These are phyloP conservation scores for Spilarctia lutea DNA, from an alignment of 2,888 invertebrate species.

Conservation along the genomic window DNA sequence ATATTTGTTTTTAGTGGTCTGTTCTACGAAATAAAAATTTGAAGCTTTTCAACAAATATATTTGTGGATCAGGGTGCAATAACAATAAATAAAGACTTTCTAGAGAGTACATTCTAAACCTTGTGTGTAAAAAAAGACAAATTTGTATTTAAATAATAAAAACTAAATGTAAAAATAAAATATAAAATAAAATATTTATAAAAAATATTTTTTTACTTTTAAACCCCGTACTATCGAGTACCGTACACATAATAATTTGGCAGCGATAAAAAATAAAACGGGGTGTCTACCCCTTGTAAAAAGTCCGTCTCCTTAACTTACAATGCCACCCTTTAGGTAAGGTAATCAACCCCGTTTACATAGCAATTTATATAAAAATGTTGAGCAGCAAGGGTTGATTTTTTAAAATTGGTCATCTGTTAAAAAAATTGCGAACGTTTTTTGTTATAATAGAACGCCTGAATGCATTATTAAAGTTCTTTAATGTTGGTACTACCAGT, in stretches of 20 bases:
- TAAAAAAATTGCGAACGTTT: neutral
- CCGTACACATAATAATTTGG: conserved; percentile 69
- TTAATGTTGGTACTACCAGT: neutral
- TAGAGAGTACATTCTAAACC: too few species aligned
- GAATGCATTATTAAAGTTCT: neutral
- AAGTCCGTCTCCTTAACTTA: conserved; percentile 69
- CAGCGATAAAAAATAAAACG: conserved; percentile 79
- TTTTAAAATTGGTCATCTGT: conserved; percentile 4
- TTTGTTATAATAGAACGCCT: neutral
- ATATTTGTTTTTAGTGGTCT: too few species aligned
- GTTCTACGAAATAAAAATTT: too few species aligned
- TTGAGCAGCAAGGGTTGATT: conserved; percentile 43
- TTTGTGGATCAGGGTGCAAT: too few species aligned
- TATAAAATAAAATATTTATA: too few species aligned
- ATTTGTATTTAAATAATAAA: neutral
- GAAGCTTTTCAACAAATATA: too few species aligned
- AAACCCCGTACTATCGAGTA: conserved; percentile 52
- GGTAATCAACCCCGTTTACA: conserved; percentile 51
- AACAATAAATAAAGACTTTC: too few species aligned
- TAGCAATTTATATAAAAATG: conserved; percentile 55
- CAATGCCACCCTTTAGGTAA: conserved; percentile 72
- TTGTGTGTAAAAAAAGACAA: neutral
- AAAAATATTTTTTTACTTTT: too few species aligned
- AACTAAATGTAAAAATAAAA: neutral
- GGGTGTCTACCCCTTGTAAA: conserved; percentile 80